A percentile compares a stretch with the other conserved stretches of the same genome.
These are phyloP conservation scores for Sebastes hubbsi DNA, from an alignment of 2,797 vertebrate species.

Conservation along the genomic window DNA sequence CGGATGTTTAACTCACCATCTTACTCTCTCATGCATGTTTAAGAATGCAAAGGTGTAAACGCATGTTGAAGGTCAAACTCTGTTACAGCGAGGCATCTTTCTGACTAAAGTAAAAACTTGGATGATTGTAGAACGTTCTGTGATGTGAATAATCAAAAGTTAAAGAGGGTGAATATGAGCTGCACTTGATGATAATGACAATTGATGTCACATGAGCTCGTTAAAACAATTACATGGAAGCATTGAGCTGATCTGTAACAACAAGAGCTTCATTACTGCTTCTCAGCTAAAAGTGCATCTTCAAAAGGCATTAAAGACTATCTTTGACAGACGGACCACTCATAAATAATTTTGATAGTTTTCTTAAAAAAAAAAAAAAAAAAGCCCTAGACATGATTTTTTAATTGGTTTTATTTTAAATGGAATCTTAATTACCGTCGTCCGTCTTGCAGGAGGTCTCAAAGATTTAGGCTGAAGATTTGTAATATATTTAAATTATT, in stretches of 20 bases:
- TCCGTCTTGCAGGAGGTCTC: background rate
- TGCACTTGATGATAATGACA: constrained; percentile 21
- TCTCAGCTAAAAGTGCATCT: background rate
- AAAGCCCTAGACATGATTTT: background rate
- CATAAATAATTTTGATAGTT: constrained; percentile 11
- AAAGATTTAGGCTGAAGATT: constrained; percentile 40
- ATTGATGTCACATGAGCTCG: constrained; percentile 7
- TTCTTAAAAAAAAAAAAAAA: background rate
- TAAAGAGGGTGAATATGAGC: constrained; percentile 3
- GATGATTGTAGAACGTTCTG: constrained; percentile 1
- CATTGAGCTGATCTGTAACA: background rate
- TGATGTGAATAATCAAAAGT: constrained; percentile 13
- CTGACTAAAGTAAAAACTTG: background rate
- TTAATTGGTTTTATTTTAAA: constrained; percentile 30
- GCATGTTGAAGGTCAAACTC: background rate
- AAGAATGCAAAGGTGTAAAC: background rate
- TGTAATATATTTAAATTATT: constrained; percentile 76
- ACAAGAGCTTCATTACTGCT: background rate
- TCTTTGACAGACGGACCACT: background rate
- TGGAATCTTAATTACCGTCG: background rate
- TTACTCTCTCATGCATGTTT: background rate
- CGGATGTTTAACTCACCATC: background rate
- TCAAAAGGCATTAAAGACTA: background rate
- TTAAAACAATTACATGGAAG: constrained; percentile 18
- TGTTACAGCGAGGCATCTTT: background rate